Conservation (phyloP, 2,888 invertebrate species). For the Opisthograptis luteolata region DNA sequence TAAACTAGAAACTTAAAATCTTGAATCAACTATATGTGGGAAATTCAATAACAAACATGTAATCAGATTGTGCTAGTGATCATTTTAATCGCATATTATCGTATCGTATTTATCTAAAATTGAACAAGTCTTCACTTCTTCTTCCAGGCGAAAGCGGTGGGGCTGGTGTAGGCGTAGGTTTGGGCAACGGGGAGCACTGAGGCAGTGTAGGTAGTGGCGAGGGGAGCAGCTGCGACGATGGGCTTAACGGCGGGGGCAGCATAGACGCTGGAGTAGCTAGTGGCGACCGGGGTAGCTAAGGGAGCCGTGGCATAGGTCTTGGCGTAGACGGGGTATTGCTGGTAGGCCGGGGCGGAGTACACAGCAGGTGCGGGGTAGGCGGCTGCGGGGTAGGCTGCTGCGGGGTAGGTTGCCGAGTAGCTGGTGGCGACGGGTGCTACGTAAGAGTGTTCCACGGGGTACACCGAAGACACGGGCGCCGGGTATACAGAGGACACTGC, state of each 20-base stretch:
- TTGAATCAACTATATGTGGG: too few species aligned
- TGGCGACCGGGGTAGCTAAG: conserved; percentile 1
- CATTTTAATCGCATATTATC: conserved; percentile 13
- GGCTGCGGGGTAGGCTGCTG: conserved; percentile 6
- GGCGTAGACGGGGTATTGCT: conserved; percentile 11
- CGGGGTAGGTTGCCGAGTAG: conserved; percentile 24
- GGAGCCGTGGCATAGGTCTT: conserved; percentile 17
- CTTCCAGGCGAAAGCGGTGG: conserved; percentile 3
- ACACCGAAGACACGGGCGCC: background rate
- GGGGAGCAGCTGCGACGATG: background rate
- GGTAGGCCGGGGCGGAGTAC: conserved; percentile 4
- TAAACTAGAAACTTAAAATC: too few species aligned
- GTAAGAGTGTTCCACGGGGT: conserved; percentile 14
- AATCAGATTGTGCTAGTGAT: conserved; percentile 6
- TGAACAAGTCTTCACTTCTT: conserved; percentile 16
- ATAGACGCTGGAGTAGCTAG: background rate
- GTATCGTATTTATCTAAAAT: background rate
- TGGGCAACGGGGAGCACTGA: too few species aligned
- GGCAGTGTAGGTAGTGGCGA: background rate
- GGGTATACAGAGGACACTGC: conserved; percentile 1
- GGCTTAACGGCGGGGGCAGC: background rate
- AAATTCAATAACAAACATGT: background rate
- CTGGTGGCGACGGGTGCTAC: conserved; percentile 10
- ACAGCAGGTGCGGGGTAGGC: conserved; percentile 7
- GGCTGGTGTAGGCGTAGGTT: background rate